Evolutionary conservation across 2,113 vertebrate species (phyloP).

Genomic region (Tonatia bakeri): DNA sequence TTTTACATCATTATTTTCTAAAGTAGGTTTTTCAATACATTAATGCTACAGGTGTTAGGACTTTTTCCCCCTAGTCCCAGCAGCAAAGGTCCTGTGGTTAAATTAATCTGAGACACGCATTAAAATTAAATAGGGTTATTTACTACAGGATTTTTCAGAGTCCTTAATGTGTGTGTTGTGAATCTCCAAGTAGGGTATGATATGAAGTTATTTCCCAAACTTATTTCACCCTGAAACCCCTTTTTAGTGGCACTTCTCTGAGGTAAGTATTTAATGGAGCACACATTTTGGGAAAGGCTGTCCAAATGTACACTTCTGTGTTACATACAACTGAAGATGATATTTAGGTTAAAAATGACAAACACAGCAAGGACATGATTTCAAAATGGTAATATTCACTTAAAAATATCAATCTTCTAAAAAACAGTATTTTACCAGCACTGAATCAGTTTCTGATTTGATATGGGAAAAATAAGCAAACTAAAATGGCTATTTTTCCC

Average conservation of each 20-base stretch:
- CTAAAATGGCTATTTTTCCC: neutral
- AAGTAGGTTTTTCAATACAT: constrained; percentile 27
- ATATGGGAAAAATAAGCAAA: neutral
- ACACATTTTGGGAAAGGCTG: constrained; percentile 2
- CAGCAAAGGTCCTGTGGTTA: neutral
- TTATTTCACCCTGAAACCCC: neutral
- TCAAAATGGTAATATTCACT: constrained; percentile 29
- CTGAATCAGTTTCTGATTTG: constrained; percentile 15
- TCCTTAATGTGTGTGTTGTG: neutral
- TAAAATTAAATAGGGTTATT: constrained; percentile 24
- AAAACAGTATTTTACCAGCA: constrained; percentile 1
- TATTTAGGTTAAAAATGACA: constrained; percentile 44
- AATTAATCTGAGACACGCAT: constrained; percentile 22
- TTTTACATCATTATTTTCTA: constrained; percentile 30
- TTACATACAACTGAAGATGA: neutral
- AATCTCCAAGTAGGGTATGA: neutral
- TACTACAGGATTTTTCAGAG: neutral
- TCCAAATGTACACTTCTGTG: neutral
- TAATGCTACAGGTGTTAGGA: neutral
- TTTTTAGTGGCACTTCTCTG: neutral
- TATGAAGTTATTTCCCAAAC: neutral
- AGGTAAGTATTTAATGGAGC: neutral
- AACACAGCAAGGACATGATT: neutral
- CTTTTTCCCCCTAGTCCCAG: neutral
- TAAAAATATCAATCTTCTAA: constrained; percentile 18